A percentile compares a stretch with the other conserved stretches of the same genome.
Conservation (phyloP, 2,797 vertebrate species). For the Melanotaenia nigrans region DNA sequence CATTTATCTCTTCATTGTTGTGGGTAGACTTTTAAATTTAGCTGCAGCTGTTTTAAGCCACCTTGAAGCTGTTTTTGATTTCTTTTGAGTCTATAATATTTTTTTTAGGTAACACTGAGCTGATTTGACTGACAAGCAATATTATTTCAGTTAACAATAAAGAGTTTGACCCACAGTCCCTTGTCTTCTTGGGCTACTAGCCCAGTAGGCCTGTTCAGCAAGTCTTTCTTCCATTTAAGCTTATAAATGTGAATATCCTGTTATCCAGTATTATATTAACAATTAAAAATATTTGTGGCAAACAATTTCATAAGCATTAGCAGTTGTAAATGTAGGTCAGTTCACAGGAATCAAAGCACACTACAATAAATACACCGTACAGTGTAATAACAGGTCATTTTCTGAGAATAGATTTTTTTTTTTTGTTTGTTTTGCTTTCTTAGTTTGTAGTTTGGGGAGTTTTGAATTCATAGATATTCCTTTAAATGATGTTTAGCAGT, state of each 20-base stretch:
- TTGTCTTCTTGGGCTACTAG: not conserved
- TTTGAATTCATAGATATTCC: not conserved
- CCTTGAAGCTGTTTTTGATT: not conserved
- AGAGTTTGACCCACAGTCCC: not conserved
- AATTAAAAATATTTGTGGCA: not conserved
- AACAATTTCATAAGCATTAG: not conserved
- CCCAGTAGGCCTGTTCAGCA: not conserved
- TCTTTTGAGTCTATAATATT: not conserved
- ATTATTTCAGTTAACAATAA: not conserved
- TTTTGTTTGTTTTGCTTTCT: not conserved
- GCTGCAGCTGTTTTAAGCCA: not conserved
- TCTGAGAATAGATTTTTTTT: not conserved
- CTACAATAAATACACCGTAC: not conserved
- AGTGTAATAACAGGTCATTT: conserved; percentile 1
- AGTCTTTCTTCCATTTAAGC: not conserved
- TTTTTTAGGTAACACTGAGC: not conserved
- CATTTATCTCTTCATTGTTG: not conserved
- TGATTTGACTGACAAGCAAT: not conserved
- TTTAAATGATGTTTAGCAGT: conserved; percentile 8
- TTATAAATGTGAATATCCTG: not conserved
- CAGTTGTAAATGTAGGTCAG: not conserved
- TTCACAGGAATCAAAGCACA: not conserved
- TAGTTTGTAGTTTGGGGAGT: not conserved
- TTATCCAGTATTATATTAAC: not conserved
- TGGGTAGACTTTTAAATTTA: not conserved